Evolutionary conservation across 2,113 vertebrate species (phyloP).

Genomic region (Calyptommatus sinebrachiatus): DNA sequence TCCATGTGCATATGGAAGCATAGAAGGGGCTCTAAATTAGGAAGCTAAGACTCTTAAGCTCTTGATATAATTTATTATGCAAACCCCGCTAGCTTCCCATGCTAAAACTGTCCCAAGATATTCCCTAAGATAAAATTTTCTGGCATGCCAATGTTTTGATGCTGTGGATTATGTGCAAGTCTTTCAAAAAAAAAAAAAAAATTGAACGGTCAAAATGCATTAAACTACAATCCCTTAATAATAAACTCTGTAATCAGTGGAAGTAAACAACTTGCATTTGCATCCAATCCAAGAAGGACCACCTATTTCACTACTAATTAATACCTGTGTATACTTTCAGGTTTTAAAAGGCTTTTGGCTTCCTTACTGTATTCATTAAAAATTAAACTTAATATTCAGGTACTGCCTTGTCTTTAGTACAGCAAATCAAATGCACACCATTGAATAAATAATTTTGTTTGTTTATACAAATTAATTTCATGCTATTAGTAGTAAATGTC

Average conservation of each 20-base stretch:
- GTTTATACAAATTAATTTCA: slow-evolving; percentile 28
- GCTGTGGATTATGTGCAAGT: background rate
- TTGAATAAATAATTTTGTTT: slow-evolving; percentile 41
- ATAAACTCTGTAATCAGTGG: background rate
- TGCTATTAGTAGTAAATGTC: slow-evolving; percentile 35
- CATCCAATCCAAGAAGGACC: background rate
- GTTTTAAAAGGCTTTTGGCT: slow-evolving; percentile 7
- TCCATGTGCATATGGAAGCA: background rate
- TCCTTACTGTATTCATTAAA: slow-evolving; percentile 20
- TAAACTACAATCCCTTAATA: slow-evolving; percentile 9
- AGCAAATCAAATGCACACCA: slow-evolving; percentile 16
- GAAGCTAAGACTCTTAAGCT: background rate
- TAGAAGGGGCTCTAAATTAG: background rate
- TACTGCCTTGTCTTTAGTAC: slow-evolving; percentile 5
- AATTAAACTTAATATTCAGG: slow-evolving; percentile 16
- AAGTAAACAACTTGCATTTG: background rate
- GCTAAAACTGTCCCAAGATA: background rate
- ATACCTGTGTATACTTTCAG: background rate
- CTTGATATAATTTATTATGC: background rate
- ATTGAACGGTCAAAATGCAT: background rate
- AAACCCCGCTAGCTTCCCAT: background rate
- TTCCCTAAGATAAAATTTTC: slow-evolving; percentile 1
- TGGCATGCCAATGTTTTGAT: background rate
- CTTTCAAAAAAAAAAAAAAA: slow-evolving; percentile 7
- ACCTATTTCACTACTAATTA: slow-evolving; percentile 23